phyloP scores from a whole-genome alignment of 2,113 vertebrate genomes.

The Macheiramphus alcinus region DNA sequence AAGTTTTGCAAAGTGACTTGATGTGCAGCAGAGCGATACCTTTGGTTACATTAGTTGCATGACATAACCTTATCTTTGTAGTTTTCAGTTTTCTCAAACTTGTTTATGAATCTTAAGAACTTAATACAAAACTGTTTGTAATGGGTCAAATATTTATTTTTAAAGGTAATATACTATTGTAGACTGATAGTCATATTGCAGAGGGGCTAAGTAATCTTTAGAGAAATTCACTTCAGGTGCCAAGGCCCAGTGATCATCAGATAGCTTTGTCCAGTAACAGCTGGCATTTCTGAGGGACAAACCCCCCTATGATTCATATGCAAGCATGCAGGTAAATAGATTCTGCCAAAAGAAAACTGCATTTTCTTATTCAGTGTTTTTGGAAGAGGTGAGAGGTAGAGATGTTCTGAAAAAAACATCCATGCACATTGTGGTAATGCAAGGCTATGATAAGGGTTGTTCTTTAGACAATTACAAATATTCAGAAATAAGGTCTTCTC shows the following conservation, averaged over 20 bases:
- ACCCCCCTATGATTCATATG: fast-evolving
- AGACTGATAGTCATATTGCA: not conserved
- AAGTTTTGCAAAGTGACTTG: not conserved
- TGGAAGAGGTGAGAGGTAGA: not conserved
- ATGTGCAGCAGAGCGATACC: not conserved
- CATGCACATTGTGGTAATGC: not conserved
- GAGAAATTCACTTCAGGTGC: not conserved
- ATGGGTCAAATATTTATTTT: not conserved
- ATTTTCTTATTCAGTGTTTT: not conserved
- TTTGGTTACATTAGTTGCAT: not conserved
- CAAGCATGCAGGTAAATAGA: not conserved
- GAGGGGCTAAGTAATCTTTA: not conserved
- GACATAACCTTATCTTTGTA: not conserved
- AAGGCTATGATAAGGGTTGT: not conserved
- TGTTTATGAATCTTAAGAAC: not conserved
- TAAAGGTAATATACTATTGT: not conserved
- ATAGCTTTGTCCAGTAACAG: not conserved
- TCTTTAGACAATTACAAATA: not conserved
- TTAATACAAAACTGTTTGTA: not conserved
- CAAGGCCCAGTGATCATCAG: not conserved
- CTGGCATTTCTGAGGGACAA: not conserved
- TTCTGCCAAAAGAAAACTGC: not conserved
- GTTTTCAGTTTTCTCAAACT: not conserved
- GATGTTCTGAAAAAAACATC: not conserved
- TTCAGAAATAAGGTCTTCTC: not conserved